Percentiles rank a stretch among this genome's conserved stretches.
Evolutionary conservation across 2,113 vertebrate genomes (phyloP).

Genomic region (Crotalus viridis): DNA sequence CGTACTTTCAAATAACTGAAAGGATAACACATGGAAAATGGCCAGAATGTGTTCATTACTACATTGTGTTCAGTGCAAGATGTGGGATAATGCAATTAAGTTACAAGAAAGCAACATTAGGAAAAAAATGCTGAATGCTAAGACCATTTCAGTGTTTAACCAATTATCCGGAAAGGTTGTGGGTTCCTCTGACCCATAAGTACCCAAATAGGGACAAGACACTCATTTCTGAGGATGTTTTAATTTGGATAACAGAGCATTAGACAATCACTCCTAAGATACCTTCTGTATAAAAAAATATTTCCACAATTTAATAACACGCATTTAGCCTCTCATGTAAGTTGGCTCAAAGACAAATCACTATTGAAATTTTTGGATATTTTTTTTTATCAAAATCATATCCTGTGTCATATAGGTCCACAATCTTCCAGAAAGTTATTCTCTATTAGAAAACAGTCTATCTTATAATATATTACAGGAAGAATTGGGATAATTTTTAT

Average conservation of each 20-base stretch:
- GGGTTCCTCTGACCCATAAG: neutral
- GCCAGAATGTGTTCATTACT: neutral
- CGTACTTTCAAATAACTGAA: neutral
- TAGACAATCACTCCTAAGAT: neutral
- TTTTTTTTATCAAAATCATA: neutral
- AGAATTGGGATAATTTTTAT: neutral
- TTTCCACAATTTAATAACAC: neutral
- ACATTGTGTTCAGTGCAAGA: neutral
- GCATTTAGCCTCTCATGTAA: neutral
- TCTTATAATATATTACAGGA: neutral
- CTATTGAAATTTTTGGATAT: neutral
- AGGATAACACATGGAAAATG: neutral
- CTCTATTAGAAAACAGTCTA: neutral
- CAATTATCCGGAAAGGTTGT: neutral
- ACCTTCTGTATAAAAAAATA: neutral
- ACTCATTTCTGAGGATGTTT: neutral
- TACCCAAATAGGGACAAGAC: neutral
- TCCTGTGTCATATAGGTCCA: neutral
- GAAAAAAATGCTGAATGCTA: neutral
- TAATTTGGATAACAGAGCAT: neutral
- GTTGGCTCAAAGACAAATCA: neutral
- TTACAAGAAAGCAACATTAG: neutral
- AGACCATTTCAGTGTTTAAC: neutral
- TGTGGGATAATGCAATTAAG: neutral
- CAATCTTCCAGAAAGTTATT: neutral